Percentiles rank a stretch among this genome's conserved stretches.
Evolutionary conservation across 1,140 invertebrate species (phyloP).

Genomic region (Sycophila sp.): DNA sequence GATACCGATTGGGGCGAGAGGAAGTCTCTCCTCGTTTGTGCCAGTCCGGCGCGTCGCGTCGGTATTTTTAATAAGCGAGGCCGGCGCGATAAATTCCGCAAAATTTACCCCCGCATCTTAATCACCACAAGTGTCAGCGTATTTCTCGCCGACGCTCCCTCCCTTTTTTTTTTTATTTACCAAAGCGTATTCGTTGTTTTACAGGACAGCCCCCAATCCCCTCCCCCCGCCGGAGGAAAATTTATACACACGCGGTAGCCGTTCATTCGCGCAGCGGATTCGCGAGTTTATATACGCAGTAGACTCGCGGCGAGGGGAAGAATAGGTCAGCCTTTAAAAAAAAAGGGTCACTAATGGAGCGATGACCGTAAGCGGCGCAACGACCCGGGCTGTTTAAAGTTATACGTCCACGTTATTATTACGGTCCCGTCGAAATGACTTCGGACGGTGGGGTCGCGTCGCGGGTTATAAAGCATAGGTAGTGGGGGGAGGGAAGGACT

Average conservation of each 20-base stretch:
- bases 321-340: background rate
- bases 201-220: no score
- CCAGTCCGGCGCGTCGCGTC: no score
- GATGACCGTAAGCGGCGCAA: background rate
- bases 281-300: background rate
- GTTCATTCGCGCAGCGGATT: background rate
- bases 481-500: background rate
- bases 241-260: conserved; percentile 16
- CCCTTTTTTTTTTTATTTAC: no score
- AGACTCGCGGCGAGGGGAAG: background rate
- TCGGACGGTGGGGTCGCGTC: background rate
- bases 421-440: background rate
- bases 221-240: no score
- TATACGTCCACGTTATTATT: conserved; percentile 22
- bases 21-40: no score
- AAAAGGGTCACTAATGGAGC: conserved; percentile 13
- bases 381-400: conserved; percentile 18
- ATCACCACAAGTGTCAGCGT: conserved; percentile 20
- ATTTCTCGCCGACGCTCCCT: background rate
- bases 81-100: conserved; percentile 9
- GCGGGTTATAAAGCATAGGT: background rate
- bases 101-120: conserved; percentile 18
- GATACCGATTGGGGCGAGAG: no score
- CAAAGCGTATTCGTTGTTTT: conserved; percentile 6
- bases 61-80: background rate